Evolutionary conservation across 2,113 vertebrate species (phyloP).

Genomic region (Mormyrus iriodes): DNA sequence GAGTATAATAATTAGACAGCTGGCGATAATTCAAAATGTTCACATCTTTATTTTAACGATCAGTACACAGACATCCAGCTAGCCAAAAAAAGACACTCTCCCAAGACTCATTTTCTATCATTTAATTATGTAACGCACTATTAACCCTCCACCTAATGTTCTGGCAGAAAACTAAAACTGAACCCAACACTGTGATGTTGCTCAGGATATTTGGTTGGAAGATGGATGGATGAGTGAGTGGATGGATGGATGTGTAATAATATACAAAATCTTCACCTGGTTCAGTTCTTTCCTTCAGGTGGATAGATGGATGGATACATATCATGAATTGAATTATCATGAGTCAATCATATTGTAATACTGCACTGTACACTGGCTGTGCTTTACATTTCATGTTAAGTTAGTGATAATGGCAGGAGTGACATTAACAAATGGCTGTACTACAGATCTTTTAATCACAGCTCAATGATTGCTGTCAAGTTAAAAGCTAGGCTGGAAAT

Average conservation of each 20-base stretch:
- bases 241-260: neutral
- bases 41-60: neutral
- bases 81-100: neutral
- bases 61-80: neutral
- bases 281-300: neutral
- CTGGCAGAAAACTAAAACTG: neutral
- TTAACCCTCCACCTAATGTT: neutral
- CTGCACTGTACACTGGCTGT: neutral
- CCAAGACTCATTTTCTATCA: neutral
- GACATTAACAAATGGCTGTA: neutral
- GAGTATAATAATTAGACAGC: neutral
- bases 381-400: neutral
- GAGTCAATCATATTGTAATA: neutral
- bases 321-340: neutral
- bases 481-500: neutral
- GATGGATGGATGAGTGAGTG: neutral
- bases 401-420: neutral
- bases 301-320: neutral
- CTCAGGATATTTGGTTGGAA: neutral
- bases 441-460: neutral
- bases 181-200: neutral
- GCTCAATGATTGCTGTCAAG: neutral
- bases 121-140: neutral
- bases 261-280: neutral
- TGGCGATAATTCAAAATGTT: neutral